Evolutionary conservation across 2,797 vertebrate species (phyloP).

Genomic region (Heliangelus exortis): DNA sequence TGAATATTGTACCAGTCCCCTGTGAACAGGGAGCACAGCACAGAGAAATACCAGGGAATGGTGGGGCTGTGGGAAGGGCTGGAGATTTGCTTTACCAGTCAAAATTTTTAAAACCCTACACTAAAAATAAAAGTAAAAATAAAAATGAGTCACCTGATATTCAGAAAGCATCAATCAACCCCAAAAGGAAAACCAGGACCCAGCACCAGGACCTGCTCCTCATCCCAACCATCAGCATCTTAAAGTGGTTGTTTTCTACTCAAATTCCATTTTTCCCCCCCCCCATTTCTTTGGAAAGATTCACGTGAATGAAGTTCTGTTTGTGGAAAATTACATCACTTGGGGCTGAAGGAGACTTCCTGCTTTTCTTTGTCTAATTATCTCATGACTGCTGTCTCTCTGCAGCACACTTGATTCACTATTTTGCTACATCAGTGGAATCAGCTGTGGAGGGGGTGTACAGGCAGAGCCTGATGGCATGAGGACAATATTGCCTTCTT

Average conservation of each 20-base stretch:
- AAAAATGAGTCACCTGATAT: neutral
- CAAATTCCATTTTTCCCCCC: neutral
- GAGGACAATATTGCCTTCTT: neutral
- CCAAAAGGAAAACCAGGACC: neutral
- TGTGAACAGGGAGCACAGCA: accelerated
- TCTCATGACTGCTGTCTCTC: neutral
- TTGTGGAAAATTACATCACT: slow-evolving; percentile 37
- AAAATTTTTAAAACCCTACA: neutral
- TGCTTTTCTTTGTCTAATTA: slow-evolving; percentile 3
- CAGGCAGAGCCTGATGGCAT: neutral
- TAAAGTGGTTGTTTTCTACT: neutral
- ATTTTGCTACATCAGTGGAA: neutral
- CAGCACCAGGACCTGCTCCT: neutral
- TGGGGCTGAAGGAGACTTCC: slow-evolving; percentile 16
- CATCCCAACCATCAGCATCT: neutral
- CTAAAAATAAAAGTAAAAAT: no score
- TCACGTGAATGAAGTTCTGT: neutral
- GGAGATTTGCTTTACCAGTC: neutral
- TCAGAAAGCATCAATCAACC: neutral
- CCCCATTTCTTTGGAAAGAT: neutral
- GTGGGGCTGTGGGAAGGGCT: neutral
- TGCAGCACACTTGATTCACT: neutral
- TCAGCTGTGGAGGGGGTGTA: accelerated
- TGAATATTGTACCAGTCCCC: neutral
- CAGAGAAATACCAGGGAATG: accelerated